Base-by-base conservation (phyloP, 2,113 vertebrate genomes). In the Trochalopteron elliotii region DNA sequence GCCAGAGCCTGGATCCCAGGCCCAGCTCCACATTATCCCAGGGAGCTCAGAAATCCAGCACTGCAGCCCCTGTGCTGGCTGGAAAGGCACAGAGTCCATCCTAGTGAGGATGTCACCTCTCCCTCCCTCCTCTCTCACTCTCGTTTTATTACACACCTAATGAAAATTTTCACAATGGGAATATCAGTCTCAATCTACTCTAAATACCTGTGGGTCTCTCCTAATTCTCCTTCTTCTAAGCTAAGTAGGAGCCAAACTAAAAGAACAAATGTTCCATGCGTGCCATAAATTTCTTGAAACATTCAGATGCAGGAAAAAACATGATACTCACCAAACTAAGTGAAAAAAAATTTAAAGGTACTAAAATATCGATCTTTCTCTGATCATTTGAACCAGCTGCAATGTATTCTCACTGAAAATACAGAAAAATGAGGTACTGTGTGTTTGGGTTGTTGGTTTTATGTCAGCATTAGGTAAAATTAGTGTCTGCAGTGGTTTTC, bases 241-340 rank as follows among this genome's bases (percentile, higher is more conserved):
- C 75, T 76, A 71, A 93, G 42, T 63, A 93, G 77, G 72, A 96
- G 87, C 94, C 39, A 83, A 92, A 94, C 61, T 91, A 83, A 93
- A 98, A 93, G 80, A 95, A 69, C 44, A 92, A 97, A 82, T 97
- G 82, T 81, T 96, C 95, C 42, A 49, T 47, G 70, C 70, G n/a
- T 81, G 64, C 74, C 57, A 11, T 94, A 75, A 84, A 22, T 94
- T 95, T 96, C 75, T 85, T 87, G 80, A 84, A 96, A 85, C 52
- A 44, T 24, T 35, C 47, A 35, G 52, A 22, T 22, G 15, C 87
- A 75, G 67, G 44, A 79, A 79, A 68, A 74, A 60, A 9, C 28
- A 76, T 70, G 27, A 65, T 50, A 25, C 44, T 30, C 35, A 70
- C 19, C 86, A 65, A 91, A 80, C 11, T 56, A 69, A 57, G 47